Base-by-base conservation (phyloP, 1,140 invertebrate species). In the Kradibia gibbosae region DNA sequence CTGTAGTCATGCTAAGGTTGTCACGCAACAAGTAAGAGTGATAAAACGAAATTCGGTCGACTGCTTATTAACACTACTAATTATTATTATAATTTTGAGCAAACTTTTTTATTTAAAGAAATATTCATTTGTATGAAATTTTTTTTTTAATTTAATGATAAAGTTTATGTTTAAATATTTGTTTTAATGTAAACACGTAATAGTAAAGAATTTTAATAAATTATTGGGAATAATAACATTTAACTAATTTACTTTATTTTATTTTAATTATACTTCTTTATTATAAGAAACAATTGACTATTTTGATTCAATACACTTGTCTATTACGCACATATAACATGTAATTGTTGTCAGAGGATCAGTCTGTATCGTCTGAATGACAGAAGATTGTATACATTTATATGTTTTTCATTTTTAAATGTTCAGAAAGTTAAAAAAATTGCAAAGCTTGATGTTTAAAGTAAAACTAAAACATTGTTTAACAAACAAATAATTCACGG, bases 251-350 rank as follows among this genome's bases (percentile, higher is more conserved):
- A 28, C 45, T 84, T 84, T 28, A 83, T 85, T 80, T 86, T 70
- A 83, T 81, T 87, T 88, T 88, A 88, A 88, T 87, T 83, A 84
- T 86, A 31, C 77, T 78, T 86, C 85, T 60, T 78, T 71, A 86
- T 87, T 87, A 89, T 90, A 88, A 84, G 86, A 90, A 90, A 90
- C 89, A 90, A 90, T 90, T 90, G 89, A 90, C 89, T 90, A 89
- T 89, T 88, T 85, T 88, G 84, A 87, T 85, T 88, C 88, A 81
- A 85, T 87, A 88, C 88, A 90, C 86, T 87, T 86, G 86, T 85
- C 87, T 90, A 90, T 84, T 89, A 89, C 88, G 88, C 86, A 88
- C 87, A 90, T 88, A 85, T 88, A 89, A 90, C 88, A 90, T 87
- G 85, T 88, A 88, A 83, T 84, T 84, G 62, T 73, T 82, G 80